Evolutionary conservation across 1,140 invertebrate species (phyloP).

Genomic region (Drosophila parvula): DNA sequence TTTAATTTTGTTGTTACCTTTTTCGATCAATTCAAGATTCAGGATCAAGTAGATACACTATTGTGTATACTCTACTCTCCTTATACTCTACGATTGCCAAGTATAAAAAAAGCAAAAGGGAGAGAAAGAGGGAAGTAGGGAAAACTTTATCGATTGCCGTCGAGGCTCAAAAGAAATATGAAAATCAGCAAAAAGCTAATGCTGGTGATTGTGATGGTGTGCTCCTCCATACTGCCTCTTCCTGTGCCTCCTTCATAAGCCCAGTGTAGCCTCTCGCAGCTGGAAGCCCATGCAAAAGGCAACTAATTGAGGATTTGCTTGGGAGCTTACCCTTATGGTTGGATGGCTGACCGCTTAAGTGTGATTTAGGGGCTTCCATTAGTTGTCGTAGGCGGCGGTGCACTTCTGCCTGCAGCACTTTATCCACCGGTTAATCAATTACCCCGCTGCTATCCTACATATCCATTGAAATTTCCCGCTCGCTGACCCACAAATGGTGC

Average conservation of each 20-base stretch:
- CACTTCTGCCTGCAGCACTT: slow-evolving; percentile 31
- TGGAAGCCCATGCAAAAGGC: slow-evolving; percentile 22
- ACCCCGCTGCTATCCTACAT: slow-evolving; percentile 13
- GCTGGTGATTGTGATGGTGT: slow-evolving; percentile 17
- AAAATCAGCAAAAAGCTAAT: slow-evolving; percentile 46
- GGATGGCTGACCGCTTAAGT: slow-evolving; percentile 43
- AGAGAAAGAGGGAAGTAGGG: neutral
- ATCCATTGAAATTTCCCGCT: slow-evolving; percentile 21
- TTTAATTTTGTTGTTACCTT: too few species aligned
- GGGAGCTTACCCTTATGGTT: slow-evolving; percentile 22
- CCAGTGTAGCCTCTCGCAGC: neutral
- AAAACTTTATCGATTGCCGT: slow-evolving; percentile 32
- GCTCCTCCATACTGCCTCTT: neutral
- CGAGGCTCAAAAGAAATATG: slow-evolving; percentile 35
- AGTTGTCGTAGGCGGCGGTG: slow-evolving; percentile 9
- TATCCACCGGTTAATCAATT: slow-evolving; percentile 46
- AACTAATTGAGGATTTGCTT: slow-evolving; percentile 46
- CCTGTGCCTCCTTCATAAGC: neutral
- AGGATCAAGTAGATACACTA: too few species aligned
- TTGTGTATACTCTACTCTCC: neutral
- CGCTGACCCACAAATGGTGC: slow-evolving; percentile 34
- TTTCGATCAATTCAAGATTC: too few species aligned
- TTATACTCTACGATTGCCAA: neutral
- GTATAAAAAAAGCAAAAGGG: neutral
- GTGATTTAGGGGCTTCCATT: slow-evolving; percentile 43